These are phyloP conservation scores for Semaprochilodus insignis DNA, from an alignment of 2,797 vertebrate species.

Conservation along the genomic window DNA sequence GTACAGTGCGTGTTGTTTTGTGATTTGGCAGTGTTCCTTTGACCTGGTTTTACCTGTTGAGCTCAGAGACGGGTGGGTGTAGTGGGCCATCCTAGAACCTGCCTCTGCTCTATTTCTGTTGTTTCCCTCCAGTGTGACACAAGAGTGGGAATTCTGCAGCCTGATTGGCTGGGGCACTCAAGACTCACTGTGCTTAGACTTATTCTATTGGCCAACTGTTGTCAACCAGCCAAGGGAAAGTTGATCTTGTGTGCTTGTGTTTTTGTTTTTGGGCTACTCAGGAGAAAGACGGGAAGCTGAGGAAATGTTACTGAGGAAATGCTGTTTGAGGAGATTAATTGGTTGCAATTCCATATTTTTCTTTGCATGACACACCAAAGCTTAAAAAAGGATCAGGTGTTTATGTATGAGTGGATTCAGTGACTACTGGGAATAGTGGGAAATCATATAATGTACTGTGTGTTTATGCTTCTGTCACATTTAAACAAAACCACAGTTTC, in stretches of 20 bases:
- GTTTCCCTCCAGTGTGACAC: constrained; percentile 23
- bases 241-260: background rate
- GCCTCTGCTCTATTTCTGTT: background rate
- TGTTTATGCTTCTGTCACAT: background rate
- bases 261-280: constrained; percentile 50
- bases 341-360: background rate
- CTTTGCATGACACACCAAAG: background rate
- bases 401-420: too few relatives aligned
- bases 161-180: constrained; percentile 29
- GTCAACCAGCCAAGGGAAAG: constrained; percentile 49
- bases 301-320: constrained; percentile 60
- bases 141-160: background rate
- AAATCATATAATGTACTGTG: too few relatives aligned
- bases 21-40: background rate
- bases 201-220: constrained; percentile 55
- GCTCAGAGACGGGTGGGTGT: background rate
- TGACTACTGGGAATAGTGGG: too few relatives aligned
- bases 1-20: constrained; percentile 6
- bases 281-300: constrained; percentile 54
- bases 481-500: background rate
- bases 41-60: constrained; percentile 23
- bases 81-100: background rate
- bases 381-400: background rate
- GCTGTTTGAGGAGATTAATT: background rate
- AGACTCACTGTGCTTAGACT: background rate